Evolutionary conservation across 2,113 vertebrate species (phyloP).

Genomic region (Trichechus manatus): DNA sequence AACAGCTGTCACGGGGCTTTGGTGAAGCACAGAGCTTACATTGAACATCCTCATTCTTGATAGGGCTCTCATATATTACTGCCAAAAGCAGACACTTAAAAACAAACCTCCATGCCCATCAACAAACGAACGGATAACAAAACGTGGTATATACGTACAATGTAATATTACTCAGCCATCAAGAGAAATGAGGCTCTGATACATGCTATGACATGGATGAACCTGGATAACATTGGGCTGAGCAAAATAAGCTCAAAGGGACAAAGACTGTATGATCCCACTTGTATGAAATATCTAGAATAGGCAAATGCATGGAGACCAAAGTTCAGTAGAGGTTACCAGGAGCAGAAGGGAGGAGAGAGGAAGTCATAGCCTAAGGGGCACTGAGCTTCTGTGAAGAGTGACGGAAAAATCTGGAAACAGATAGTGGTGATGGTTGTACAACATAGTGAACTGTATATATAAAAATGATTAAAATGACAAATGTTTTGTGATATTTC

Average conservation of each 20-base stretch:
- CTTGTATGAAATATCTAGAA: background rate
- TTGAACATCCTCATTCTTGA: background rate
- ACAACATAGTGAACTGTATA: background rate
- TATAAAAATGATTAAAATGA: too few relatives aligned
- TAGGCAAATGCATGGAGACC: background rate
- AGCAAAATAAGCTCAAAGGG: background rate
- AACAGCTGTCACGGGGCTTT: background rate
- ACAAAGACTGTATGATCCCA: background rate
- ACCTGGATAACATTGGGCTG: background rate
- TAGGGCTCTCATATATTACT: accelerated
- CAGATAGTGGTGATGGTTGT: background rate
- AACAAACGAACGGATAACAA: background rate
- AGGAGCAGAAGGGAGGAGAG: too few relatives aligned
- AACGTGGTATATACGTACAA: background rate
- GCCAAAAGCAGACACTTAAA: background rate
- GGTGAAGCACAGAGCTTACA: background rate
- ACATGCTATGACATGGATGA: background rate
- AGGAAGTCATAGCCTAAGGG: background rate
- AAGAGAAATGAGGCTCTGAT: background rate
- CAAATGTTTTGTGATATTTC: too few relatives aligned
- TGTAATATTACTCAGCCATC: background rate
- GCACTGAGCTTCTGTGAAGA: background rate
- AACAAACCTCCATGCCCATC: background rate
- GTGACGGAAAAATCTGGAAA: background rate
- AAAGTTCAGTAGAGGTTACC: background rate